Evolutionary conservation across 2,888 invertebrate species (phyloP), one percentile per base, ranked within the genome.

Genomic region (Leptogaster cylindrica): DNA sequence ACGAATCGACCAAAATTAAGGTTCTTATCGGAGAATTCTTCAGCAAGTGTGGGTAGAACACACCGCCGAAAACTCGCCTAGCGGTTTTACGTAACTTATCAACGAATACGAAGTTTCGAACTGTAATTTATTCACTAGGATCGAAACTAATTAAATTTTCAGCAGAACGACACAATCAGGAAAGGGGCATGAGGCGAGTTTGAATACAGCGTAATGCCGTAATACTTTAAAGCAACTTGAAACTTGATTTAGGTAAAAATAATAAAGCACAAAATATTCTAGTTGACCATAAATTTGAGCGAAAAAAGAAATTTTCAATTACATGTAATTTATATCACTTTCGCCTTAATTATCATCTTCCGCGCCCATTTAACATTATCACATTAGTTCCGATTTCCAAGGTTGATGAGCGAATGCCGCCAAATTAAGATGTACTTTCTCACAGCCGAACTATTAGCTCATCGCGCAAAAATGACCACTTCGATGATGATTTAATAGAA

Each of bases 401-500:
- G n/a, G 1, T 33, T 55, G 12, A 18, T 6, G 20, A 18, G n/a
- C 18, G 6, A 31, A 10, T 20, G 28, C 18, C 33, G 33, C 18
- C 52, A 16, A 33, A 33, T 10, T 31, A 31, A 52, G 20, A 14
- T 12, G 39, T 36, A 33, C 20, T 36, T n/a, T 20, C 39, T 23
- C 36, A 55, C 55, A 55, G 46, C 16, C 23, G 2, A 23, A 20
- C 5, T 41, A 61, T 61, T 61, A 61, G 41, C 61, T 61, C 61
- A 61, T 61, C 61, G n/a, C 14, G 28, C 10, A 10, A 61, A 44
- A 61, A 61, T 61, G 27, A 44, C 20, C 46, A 61, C 27, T 23
- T 16, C 44, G 12, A 41, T 25, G 61, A 61, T 61, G 61, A 61
- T 44, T 61, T 61, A 61, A 61, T 61, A 44, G 12, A 61, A 61